Evolutionary conservation across 37 sponge, comb jelly and placozoan species (phyloP), one percentile per base, ranked within the genome.

Genomic region (Halichondria panicea): DNA sequence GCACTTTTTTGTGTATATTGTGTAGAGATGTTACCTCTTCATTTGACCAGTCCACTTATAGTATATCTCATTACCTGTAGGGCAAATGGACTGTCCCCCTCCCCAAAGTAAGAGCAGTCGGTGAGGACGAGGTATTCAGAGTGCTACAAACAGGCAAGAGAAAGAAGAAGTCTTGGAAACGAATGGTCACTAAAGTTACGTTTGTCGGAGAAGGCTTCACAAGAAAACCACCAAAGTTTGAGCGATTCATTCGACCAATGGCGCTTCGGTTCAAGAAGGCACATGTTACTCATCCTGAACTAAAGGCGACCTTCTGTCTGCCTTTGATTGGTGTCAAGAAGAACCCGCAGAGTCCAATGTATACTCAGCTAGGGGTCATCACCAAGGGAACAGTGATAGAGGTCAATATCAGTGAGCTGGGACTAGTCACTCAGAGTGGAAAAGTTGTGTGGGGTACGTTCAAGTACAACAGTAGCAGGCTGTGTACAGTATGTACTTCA

Each of bases 381-480:
- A 99, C 99, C 50, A 99, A 99, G 81, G 99, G 99, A 64, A 99
- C 99, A 24, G 81, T 99, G n/a, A 84, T 99, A 46, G 99, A 99
- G 77, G 99, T 99, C 42, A 99, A 99, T 57, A 88, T 99, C 27
- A 95, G 96, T 71, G 99, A 99, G 59, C 82, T 99, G 42, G 99
- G 99, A 0, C 83, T 99, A 43, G 99, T 99, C 27, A 99, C 99
- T 37, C 94, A 96, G 61, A 89, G 99, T 52, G 99, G 99, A 3
- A 99, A 99, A 63, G 99, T 99, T 3, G 87, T 96, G 1, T 99
- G 99, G 99, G 99, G 99, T 86, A 65, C 83, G 93, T 72, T n/a
- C n/a, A n/a, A n/a, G n/a, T n/a, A n/a, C n/a, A n/a, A n/a, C n/a
- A n/a, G n/a, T 34, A 8, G 66, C 18, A 64, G 8, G 11, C 12